Evolutionary conservation across 1,140 invertebrate genomes (phyloP).

Genomic region (Lepidurus couesii): DNA sequence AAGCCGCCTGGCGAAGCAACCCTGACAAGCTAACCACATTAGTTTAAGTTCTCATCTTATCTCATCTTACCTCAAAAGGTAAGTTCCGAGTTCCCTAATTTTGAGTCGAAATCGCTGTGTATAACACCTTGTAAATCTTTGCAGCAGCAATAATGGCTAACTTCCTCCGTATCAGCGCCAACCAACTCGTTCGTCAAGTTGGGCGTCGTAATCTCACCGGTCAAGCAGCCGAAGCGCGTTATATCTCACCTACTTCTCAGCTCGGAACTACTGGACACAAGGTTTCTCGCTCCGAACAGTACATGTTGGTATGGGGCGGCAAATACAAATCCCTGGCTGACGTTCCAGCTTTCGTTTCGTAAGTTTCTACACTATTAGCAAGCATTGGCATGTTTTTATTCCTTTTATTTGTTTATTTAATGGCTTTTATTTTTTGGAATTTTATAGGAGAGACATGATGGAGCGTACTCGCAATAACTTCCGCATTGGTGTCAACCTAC

Average conservation of each 20-base stretch:
- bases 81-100: background rate
- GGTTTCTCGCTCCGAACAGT: conserved; percentile 31
- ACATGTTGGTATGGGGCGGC: conserved; percentile 31
- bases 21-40: background rate
- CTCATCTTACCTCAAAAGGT: background rate
- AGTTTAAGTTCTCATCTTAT: background rate
- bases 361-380: conserved; percentile 7
- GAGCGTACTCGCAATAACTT: conserved; percentile 29
- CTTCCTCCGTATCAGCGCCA: background rate
- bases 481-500: conserved; percentile 28
- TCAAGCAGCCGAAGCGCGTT: conserved; percentile 22
- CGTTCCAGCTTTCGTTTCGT: conserved; percentile 31
- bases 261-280: conserved; percentile 31
- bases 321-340: conserved; percentile 24
- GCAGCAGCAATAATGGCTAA: conserved; percentile 1
- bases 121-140: too few species aligned
- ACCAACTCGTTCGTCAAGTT: conserved; percentile 18
- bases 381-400: background rate
- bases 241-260: conserved; percentile 30
- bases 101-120: too few species aligned
- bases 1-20: conserved; percentile 1
- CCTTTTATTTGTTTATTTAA: background rate
- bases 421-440: background rate
- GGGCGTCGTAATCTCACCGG: conserved; percentile 11
- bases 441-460: conserved; percentile 31